phyloP scores from a whole-genome alignment of 1,140 invertebrate genomes.

The Zaprionus kolodkinae region DNA sequence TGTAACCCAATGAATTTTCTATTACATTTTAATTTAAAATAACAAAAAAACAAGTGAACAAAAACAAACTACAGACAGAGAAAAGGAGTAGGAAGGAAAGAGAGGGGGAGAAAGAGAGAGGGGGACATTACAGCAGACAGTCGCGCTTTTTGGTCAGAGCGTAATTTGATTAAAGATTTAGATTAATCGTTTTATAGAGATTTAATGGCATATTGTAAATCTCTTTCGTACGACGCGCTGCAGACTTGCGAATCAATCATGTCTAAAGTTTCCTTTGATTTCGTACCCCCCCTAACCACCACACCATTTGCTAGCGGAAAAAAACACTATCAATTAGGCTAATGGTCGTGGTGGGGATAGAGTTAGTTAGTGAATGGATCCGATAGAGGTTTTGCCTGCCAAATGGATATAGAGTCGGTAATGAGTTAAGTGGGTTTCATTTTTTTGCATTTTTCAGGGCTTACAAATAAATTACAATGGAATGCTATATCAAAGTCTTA shows the following conservation, averaged over 20 bases:
- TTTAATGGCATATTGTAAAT: slow-evolving; percentile 68
- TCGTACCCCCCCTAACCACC: slow-evolving; percentile 1
- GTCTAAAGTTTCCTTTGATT: slow-evolving; percentile 47
- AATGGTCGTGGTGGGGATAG: slow-evolving; percentile 41
- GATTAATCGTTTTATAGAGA: slow-evolving; percentile 76
- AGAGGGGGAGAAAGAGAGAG: background rate
- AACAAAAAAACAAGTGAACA: slow-evolving; percentile 58
- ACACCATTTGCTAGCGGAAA: background rate
- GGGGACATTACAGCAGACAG: slow-evolving; percentile 21
- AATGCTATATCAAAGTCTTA: background rate
- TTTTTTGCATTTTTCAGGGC: background rate
- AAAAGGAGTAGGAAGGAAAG: background rate
- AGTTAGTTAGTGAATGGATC: background rate
- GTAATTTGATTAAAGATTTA: slow-evolving; percentile 79
- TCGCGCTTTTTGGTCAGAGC: slow-evolving; percentile 43
- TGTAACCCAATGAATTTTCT: slow-evolving; percentile 80
- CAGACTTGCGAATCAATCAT: slow-evolving; percentile 67
- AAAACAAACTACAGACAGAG: slow-evolving; percentile 2
- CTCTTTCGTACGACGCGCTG: slow-evolving; percentile 30
- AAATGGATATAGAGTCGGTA: slow-evolving; percentile 20
- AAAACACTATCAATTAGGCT: slow-evolving; percentile 72
- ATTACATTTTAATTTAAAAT: slow-evolving; percentile 83
- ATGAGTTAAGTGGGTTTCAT: slow-evolving; percentile 6
- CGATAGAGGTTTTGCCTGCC: background rate
- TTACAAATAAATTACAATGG: background rate